Evolutionary conservation across 2,113 vertebrate genomes (phyloP).

Genomic region (Ctenodactylus gundi): DNA sequence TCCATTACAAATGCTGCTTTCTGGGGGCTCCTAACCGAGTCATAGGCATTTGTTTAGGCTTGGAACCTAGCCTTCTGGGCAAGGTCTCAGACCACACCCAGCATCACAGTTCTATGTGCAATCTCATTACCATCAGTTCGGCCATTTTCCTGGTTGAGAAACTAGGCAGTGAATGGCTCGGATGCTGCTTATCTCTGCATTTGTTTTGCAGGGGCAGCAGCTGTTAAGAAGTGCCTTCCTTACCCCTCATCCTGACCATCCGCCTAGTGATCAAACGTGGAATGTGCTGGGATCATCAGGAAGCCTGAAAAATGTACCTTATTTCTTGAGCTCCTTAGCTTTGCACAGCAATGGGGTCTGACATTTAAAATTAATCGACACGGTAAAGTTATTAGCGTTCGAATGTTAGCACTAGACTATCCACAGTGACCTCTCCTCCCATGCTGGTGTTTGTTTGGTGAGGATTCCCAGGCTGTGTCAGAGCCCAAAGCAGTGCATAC

Average conservation of each 20-base stretch:
- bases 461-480: slow-evolving; percentile 61
- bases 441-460: slow-evolving; percentile 53
- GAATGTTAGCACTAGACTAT: slow-evolving; percentile 64
- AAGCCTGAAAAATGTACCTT: slow-evolving; percentile 30
- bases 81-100: slow-evolving; percentile 26
- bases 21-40: slow-evolving; percentile 40
- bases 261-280: background rate
- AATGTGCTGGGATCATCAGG: background rate
- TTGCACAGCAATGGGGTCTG: slow-evolving; percentile 63
- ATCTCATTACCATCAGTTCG: slow-evolving; percentile 39
- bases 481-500: background rate
- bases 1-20: slow-evolving; percentile 32
- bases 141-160: slow-evolving; percentile 57
- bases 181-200: background rate
- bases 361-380: slow-evolving; percentile 76
- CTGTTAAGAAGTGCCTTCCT: background rate
- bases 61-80: slow-evolving; percentile 23
- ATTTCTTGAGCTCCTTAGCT: slow-evolving; percentile 54
- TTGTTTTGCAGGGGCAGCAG: slow-evolving; percentile 3
- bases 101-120: slow-evolving; percentile 9
- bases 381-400: slow-evolving; percentile 65
- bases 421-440: slow-evolving; percentile 65
- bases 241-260: background rate
- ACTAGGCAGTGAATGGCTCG: background rate
- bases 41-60: slow-evolving; percentile 24